These are phyloP conservation scores for Coelopa pilipes DNA, from an alignment of 2,888 invertebrate genomes.

Conservation along the genomic window DNA sequence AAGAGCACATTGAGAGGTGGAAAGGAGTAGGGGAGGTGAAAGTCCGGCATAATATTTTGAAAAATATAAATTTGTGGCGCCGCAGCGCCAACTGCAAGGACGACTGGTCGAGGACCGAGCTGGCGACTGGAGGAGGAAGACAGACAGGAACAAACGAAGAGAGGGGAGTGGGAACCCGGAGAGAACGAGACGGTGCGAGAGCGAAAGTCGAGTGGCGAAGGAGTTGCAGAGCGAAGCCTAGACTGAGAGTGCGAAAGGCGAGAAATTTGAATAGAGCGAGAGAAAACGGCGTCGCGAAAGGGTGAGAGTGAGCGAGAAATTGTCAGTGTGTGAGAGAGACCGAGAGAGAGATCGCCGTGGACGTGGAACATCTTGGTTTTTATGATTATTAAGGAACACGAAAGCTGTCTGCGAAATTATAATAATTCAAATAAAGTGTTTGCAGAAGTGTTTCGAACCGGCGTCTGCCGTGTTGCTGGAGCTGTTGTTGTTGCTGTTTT, in stretches of 20 bases:
- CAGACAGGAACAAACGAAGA: background rate
- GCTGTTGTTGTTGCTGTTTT: no score
- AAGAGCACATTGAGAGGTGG: no score
- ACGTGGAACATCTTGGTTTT: slow-evolving; percentile 31
- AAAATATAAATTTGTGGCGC: slow-evolving; percentile 15
- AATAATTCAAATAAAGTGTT: slow-evolving; percentile 49
- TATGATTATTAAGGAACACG: slow-evolving; percentile 48
- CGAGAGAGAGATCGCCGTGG: background rate
- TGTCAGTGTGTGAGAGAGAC: no score
- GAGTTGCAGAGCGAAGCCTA: background rate
- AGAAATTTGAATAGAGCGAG: background rate
- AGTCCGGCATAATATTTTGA: slow-evolving; percentile 21
- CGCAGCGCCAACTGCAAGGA: background rate
- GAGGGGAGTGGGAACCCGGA: background rate
- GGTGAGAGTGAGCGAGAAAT: no score
- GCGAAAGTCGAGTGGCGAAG: background rate
- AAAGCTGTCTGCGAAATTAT: slow-evolving; percentile 49
- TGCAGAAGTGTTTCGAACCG: slow-evolving; percentile 14
- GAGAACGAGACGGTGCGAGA: background rate
- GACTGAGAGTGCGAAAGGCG: background rate
- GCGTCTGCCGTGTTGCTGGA: no score
- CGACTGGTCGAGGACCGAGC: background rate
- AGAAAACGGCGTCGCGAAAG: background rate
- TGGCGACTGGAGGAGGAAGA: background rate
- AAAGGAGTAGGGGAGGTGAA: background rate